Evolutionary conservation across 2,797 vertebrate species (phyloP), one percentile per base, ranked within the genome.

Genomic region (Typhlichthys eigenmanni): DNA sequence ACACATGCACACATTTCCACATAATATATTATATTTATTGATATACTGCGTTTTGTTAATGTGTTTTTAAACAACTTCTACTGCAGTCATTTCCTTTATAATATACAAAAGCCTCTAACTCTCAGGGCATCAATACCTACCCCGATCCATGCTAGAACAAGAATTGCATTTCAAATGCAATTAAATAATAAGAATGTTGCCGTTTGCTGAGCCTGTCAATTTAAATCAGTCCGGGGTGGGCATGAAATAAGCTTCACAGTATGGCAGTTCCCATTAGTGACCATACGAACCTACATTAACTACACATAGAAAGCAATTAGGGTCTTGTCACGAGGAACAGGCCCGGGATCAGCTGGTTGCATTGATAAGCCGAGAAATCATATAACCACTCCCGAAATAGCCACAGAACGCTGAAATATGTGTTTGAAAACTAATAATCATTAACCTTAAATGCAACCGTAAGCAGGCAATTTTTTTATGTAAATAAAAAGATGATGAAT

Each of bases 191-290:
- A 5, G 34, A 38, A 38, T 38, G 34, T 5, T 38, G 34, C 34
- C 7, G 6, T 38, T 38, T 38, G 34, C 34, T 38, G 34, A 38
- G 34, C 34, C 34, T 38, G 34, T 38, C 34, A 38, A 38, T 38
- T 38, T 38, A 38, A 38, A 38, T 38, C 5, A 38, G 34, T 38
- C 34, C 2, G 34, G 8, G 34, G 34, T 38, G 34, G 34, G 53
- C 53, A 77, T 71, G 14, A 56, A 64, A 79, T 68, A 45, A 19
- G 13, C 45, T 74, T 64, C 63, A 75, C 66, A 79, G 86, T 90
- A 91, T 92, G 93, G 94, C 93, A 93, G 91, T 94, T 93, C 90
- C 94, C 92, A 95, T 95, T 95, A 95, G 92, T 93, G 94, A 95
- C 93, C 94, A 93, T 91, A 89, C 94, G 93, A 95, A 95, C 93